Conservation (phyloP, 2,797 vertebrate genomes). For the Thunnus albacares region DNA sequence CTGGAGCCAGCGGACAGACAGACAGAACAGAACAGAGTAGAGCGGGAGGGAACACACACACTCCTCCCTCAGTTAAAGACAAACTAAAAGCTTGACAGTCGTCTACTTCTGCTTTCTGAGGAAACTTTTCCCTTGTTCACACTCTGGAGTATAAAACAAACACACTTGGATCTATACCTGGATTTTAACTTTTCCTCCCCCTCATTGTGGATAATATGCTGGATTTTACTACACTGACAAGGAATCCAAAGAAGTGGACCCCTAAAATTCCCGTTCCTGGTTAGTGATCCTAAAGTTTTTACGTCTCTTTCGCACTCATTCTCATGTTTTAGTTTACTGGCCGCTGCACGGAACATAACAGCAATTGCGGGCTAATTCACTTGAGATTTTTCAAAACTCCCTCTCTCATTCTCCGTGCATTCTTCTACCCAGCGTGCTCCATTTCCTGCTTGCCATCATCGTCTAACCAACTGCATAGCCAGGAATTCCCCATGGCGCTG, state of each 20-base stretch:
- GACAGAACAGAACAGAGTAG: slow-evolving; percentile 55
- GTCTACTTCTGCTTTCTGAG: slow-evolving; percentile 55
- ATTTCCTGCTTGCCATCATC: slow-evolving; percentile 67
- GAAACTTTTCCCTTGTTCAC: slow-evolving; percentile 39
- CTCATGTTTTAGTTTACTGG: background rate
- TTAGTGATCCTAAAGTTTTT: slow-evolving; percentile 55
- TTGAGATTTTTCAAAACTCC: slow-evolving; percentile 65
- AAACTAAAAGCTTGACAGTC: slow-evolving; percentile 51
- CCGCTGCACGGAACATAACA: background rate
- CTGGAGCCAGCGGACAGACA: slow-evolving; percentile 60
- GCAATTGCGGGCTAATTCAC: background rate
- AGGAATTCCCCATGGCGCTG: slow-evolving; percentile 59
- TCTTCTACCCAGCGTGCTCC: slow-evolving; percentile 49
- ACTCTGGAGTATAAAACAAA: slow-evolving; percentile 35
- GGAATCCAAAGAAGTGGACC: slow-evolving; percentile 58
- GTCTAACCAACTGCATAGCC: slow-evolving; percentile 50
- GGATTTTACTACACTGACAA: slow-evolving; percentile 58
- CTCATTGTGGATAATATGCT: slow-evolving; percentile 74
- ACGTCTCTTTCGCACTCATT: background rate
- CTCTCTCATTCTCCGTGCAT: slow-evolving; percentile 41
- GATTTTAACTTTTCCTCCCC: slow-evolving; percentile 28
- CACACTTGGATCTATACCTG: slow-evolving; percentile 50
- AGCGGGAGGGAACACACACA: slow-evolving; percentile 58
- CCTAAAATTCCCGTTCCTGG: slow-evolving; percentile 49
- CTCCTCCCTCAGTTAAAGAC: slow-evolving; percentile 66